Conservation (phyloP, 2,888 invertebrate genomes). For the Crematogaster levior region DNA sequence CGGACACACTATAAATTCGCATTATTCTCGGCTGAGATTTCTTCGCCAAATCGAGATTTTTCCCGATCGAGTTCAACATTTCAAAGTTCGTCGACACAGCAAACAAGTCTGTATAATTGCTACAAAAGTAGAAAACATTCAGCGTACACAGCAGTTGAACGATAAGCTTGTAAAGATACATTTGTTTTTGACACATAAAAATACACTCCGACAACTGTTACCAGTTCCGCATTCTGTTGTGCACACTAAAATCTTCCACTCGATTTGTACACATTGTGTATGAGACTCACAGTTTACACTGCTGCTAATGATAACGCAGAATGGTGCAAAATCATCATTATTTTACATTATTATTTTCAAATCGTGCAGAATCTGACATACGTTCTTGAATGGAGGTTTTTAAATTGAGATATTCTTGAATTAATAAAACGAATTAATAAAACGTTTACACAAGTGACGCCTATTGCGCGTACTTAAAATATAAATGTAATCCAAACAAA, state of each 20-base stretch:
- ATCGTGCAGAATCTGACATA: background rate
- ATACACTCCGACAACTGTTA: background rate
- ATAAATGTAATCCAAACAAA: slow-evolving; percentile 8
- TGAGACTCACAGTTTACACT: background rate
- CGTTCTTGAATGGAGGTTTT: slow-evolving; percentile 28
- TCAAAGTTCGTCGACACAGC: too few species aligned
- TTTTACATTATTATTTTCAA: background rate
- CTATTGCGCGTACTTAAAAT: background rate
- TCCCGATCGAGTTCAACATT: slow-evolving; percentile 18
- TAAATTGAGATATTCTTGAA: slow-evolving; percentile 17
- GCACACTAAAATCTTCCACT: slow-evolving; percentile 2
- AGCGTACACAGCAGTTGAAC: background rate
- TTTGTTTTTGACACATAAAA: slow-evolving; percentile 3
- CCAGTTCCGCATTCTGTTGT: background rate
- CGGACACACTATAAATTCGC: slow-evolving; percentile 55
- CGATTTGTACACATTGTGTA: background rate
- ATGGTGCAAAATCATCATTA: background rate
- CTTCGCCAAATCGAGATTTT: slow-evolving; percentile 31
- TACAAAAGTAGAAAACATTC: background rate
- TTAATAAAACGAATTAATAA: slow-evolving; percentile 10
- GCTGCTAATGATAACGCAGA: background rate
- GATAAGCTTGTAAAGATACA: background rate
- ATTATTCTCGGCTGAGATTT: slow-evolving; percentile 58
- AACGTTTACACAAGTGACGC: slow-evolving; percentile 43
- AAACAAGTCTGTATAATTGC: background rate